Conservation (phyloP, 2,113 vertebrate genomes). For the Sinocyclocheilus grahami region DNA sequence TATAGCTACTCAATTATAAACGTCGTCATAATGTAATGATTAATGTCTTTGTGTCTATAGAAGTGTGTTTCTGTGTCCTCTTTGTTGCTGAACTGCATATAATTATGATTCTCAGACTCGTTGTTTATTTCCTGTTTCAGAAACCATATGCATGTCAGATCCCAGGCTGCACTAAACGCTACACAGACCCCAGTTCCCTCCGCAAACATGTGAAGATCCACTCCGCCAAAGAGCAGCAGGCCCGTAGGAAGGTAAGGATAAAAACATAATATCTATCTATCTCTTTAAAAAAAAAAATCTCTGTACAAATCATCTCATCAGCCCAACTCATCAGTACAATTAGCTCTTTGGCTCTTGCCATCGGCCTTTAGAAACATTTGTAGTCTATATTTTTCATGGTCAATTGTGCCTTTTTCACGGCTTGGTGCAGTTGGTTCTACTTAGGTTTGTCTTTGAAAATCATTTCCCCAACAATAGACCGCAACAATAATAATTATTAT, state of each 20-base stretch:
- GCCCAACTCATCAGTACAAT: slow-evolving; percentile 23
- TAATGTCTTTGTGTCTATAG: not conserved
- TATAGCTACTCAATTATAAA: slow-evolving; percentile 4
- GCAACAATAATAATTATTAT: too few relatives aligned
- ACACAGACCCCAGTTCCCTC: slow-evolving; percentile 97
- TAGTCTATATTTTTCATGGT: slow-evolving; percentile 45
- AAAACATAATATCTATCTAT: not conserved
- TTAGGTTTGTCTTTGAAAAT: slow-evolving; percentile 60
- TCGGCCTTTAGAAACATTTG: slow-evolving; percentile 25
- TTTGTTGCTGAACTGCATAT: not conserved
- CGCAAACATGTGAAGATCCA: slow-evolving; percentile 99
- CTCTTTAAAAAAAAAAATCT: not conserved
- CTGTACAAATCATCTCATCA: not conserved
- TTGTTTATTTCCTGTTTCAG: slow-evolving; percentile 67
- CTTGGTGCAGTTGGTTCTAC: slow-evolving; percentile 57
- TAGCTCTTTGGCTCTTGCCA: slow-evolving; percentile 19
- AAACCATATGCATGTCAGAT: slow-evolving; percentile 99
- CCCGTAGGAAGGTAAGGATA: slow-evolving; percentile 90
- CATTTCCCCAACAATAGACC: slow-evolving; percentile 64
- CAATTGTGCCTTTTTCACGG: slow-evolving; percentile 55
- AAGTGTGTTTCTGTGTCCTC: slow-evolving; percentile 11
- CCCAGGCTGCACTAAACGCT: slow-evolving; percentile 95
- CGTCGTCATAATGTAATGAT: not conserved
- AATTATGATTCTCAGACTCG: slow-evolving; percentile 6
- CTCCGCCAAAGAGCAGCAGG: slow-evolving; percentile 95